phyloP scores from a whole-genome alignment of 2,113 vertebrate species.

The Carassius gibelio region DNA sequence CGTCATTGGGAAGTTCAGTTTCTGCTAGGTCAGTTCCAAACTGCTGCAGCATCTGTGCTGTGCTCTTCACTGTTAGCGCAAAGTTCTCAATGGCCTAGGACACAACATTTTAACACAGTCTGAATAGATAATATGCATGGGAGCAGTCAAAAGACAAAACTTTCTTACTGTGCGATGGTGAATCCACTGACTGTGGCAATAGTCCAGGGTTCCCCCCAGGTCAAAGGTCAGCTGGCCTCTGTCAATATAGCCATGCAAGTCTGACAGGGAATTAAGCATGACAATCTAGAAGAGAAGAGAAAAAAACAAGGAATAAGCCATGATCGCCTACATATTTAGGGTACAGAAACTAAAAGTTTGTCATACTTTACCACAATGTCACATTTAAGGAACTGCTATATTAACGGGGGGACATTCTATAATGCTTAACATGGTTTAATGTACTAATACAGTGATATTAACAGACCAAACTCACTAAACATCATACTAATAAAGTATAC shows the following conservation, averaged over 20 bases:
- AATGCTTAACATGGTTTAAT: too few relatives aligned
- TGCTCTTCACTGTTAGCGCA: conserved; percentile 92
- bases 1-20: conserved; percentile 88
- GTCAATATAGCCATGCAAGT: conserved; percentile 90
- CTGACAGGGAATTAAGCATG: conserved; percentile 91
- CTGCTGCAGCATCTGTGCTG: conserved; percentile 88
- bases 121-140: neutral
- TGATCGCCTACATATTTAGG: neutral
- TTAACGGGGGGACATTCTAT: too few relatives aligned
- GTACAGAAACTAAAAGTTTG: neutral
- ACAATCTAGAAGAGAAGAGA: conserved; percentile 79
- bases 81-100: conserved; percentile 93
- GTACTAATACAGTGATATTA: too few relatives aligned
- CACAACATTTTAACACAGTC: conserved; percentile 30
- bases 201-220: conserved; percentile 89
- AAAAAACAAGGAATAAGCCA: neutral
- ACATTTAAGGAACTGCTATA: neutral
- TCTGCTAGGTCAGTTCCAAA: conserved; percentile 86
- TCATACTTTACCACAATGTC: neutral
- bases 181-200: conserved; percentile 92
- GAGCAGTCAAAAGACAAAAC: neutral
- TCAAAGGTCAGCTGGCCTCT: conserved; percentile 90
- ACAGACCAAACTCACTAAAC: too few relatives aligned
- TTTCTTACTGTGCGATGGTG: conserved; percentile 83
- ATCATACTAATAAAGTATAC: too few relatives aligned